Conservation (phyloP, 2,888 invertebrate species). For the Pollenia labialis region DNA sequence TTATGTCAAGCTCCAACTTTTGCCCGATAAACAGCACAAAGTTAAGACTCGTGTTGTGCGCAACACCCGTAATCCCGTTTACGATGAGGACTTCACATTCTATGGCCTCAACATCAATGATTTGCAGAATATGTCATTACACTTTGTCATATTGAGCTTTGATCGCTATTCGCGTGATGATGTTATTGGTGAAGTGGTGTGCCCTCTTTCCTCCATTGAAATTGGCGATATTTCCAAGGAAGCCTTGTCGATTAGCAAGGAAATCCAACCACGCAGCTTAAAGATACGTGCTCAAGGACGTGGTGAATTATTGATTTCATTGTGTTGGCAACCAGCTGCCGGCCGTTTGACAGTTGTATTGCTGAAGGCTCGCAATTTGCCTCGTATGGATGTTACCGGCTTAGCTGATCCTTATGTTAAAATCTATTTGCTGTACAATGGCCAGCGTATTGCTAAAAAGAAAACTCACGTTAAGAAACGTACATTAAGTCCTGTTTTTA, state of each 20-base stretch:
- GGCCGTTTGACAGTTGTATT: slow-evolving; percentile 98
- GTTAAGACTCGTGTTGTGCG: slow-evolving; percentile 98
- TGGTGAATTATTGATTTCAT: slow-evolving; percentile 96
- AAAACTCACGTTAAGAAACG: slow-evolving; percentile 99
- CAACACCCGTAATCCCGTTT: slow-evolving; percentile 97
- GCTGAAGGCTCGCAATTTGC: slow-evolving; percentile 97
- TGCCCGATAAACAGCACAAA: slow-evolving; percentile 99
- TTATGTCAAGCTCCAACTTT: slow-evolving; percentile 97
- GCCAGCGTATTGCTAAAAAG: slow-evolving; percentile 99
- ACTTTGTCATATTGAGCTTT: slow-evolving; percentile 97
- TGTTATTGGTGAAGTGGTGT: slow-evolving; percentile 98
- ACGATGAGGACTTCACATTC: slow-evolving; percentile 99
- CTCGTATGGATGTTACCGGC: slow-evolving; percentile 99
- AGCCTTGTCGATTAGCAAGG: slow-evolving; percentile 92
- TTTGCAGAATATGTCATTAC: slow-evolving; percentile 94
- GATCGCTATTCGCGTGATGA: slow-evolving; percentile 99
- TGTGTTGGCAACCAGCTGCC: slow-evolving; percentile 99
- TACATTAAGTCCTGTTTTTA: slow-evolving; percentile 98
- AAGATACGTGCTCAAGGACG: slow-evolving; percentile 97
- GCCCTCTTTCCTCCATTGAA: slow-evolving; percentile 88
- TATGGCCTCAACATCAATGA: slow-evolving; percentile 96
- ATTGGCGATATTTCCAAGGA: slow-evolving; percentile 90
- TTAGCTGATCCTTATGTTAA: slow-evolving; percentile 98
- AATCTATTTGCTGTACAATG: slow-evolving; percentile 97
- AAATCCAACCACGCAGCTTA: slow-evolving; percentile 96